phyloP scores from a whole-genome alignment of 2,888 invertebrate species.

The Mythimna lalbum region DNA sequence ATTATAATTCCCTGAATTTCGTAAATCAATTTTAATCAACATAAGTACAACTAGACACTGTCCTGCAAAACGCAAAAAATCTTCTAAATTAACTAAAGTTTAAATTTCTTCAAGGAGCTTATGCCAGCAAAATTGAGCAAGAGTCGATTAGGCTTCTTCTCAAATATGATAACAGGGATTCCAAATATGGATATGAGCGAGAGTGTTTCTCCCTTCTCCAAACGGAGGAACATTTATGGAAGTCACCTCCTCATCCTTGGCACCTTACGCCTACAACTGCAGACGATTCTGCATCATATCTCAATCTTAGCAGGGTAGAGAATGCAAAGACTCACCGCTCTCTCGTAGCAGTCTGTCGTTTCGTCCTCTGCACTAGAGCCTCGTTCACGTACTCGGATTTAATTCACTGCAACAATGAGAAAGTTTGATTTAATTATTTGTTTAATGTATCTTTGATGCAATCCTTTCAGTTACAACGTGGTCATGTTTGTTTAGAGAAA shows the following conservation, averaged over 20 bases:
- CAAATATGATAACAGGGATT: background rate
- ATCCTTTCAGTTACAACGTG: slow-evolving; percentile 1
- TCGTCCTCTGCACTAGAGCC: slow-evolving; percentile 88
- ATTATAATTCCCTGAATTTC: too few relatives aligned
- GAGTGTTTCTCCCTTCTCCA: background rate
- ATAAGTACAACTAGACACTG: too few relatives aligned
- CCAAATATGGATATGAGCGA: background rate
- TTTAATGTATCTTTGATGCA: slow-evolving; percentile 15
- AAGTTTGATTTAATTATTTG: slow-evolving; percentile 37
- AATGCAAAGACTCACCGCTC: slow-evolving; percentile 83
- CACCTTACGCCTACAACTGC: too few relatives aligned
- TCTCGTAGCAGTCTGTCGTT: slow-evolving; percentile 85
- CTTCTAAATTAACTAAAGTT: too few relatives aligned
- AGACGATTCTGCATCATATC: background rate
- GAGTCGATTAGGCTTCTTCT: too few relatives aligned
- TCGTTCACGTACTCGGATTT: slow-evolving; percentile 89
- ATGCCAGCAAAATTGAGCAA: too few relatives aligned
- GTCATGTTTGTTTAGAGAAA: background rate
- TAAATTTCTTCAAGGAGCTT: too few relatives aligned
- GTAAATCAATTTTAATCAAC: too few relatives aligned
- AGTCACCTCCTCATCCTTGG: background rate
- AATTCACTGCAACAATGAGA: slow-evolving; percentile 86
- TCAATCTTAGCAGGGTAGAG: background rate
- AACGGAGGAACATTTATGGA: background rate
- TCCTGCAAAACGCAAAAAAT: too few relatives aligned